phyloP scores from a whole-genome alignment of 37 sponge, comb jelly and placozoan genomes.

The Hormiphora californensis region DNA sequence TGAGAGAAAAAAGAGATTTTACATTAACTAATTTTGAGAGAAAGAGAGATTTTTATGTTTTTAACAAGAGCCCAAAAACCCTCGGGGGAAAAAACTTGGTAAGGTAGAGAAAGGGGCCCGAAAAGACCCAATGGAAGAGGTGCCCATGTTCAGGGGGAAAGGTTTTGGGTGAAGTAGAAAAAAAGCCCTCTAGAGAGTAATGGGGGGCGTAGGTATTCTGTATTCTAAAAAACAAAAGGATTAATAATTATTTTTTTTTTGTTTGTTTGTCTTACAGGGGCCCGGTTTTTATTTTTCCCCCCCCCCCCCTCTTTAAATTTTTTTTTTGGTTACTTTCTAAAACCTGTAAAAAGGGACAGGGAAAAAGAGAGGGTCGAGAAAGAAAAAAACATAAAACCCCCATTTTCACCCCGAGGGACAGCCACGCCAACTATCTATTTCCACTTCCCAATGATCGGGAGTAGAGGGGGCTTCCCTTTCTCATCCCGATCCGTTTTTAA shows the following conservation, averaged over 20 bases:
- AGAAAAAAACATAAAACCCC: not conserved
- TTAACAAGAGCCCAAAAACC: slow-evolving; percentile 42
- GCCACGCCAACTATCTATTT: slow-evolving; percentile 81
- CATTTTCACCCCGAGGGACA: slow-evolving; percentile 57
- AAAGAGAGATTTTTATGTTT: not conserved
- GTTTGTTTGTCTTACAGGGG: no score
- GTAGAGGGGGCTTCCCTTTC: slow-evolving; percentile 71
- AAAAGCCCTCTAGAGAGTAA: slow-evolving; percentile 91
- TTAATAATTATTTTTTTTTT: no score
- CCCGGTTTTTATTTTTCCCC: not conserved
- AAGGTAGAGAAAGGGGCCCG: slow-evolving; percentile 72
- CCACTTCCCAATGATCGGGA: slow-evolving; percentile 67
- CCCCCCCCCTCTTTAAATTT: no score
- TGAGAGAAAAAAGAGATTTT: no score
- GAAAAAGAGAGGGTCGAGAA: no score
- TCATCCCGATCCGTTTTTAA: slow-evolving; percentile 64
- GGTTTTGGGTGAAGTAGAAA: slow-evolving; percentile 80
- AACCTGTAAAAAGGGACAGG: not conserved
- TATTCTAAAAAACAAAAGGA: slow-evolving; percentile 57
- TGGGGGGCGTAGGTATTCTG: slow-evolving; percentile 76
- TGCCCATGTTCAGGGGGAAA: slow-evolving; percentile 76
- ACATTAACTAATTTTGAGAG: not conserved
- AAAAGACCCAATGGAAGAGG: slow-evolving; percentile 74
- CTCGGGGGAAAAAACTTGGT: slow-evolving; percentile 78
- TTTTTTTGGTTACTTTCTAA: not conserved